Evolutionary conservation across 2,888 invertebrate species (phyloP).

Genomic region (Tholera decimalis): DNA sequence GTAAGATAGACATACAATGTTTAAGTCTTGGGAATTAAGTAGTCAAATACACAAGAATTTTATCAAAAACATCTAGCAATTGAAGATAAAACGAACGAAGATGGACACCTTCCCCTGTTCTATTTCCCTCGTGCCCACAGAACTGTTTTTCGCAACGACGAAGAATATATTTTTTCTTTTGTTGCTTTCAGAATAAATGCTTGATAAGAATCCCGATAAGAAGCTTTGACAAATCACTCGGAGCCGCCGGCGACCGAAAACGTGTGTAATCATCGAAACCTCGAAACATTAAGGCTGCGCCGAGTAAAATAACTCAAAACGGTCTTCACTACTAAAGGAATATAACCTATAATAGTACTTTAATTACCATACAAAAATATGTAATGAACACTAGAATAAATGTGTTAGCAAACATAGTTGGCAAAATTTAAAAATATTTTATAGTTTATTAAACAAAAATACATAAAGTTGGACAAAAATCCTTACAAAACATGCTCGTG

Average conservation of each 20-base stretch:
- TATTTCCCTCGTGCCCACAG: constrained; percentile 58
- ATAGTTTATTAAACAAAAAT: too few relatives aligned
- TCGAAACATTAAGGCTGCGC: constrained; percentile 4
- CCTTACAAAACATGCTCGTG: too few relatives aligned
- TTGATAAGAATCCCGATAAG: constrained; percentile 58
- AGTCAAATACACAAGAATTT: not conserved
- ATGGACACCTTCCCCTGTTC: constrained; percentile 44
- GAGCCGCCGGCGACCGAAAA: constrained; percentile 33
- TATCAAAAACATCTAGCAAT: constrained; percentile 34
- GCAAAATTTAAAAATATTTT: too few relatives aligned
- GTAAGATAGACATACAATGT: not conserved
- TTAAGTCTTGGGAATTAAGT: not conserved
- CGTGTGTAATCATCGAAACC: constrained; percentile 46
- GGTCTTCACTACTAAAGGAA: too few relatives aligned
- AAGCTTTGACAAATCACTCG: constrained; percentile 58
- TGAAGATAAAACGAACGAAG: constrained; percentile 51
- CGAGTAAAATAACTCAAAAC: too few relatives aligned
- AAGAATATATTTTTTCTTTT: constrained; percentile 53
- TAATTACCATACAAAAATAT: too few relatives aligned
- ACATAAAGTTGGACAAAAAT: too few relatives aligned
- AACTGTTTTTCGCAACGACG: constrained; percentile 56
- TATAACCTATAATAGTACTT: too few relatives aligned
- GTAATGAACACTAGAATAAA: too few relatives aligned
- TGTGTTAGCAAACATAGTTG: too few relatives aligned
- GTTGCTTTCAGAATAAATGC: constrained; percentile 58